Evolutionary conservation across 2,113 vertebrate genomes (phyloP).

Genomic region (Pangasianodon hypophthalmus): DNA sequence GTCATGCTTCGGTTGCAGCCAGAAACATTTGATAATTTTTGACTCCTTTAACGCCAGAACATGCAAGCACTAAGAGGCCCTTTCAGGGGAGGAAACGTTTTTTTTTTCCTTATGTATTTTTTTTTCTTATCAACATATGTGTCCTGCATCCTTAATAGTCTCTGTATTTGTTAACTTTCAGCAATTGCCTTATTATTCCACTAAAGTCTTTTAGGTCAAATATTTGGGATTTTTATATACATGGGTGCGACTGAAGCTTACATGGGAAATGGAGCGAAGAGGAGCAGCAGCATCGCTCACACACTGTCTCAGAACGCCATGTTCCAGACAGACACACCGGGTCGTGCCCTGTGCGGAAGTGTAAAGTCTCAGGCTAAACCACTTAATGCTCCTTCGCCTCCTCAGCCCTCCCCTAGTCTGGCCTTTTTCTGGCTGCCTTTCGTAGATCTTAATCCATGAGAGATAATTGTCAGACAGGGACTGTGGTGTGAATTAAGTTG

Average conservation of each 20-base stretch:
- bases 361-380: constrained; percentile 44
- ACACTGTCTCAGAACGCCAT: constrained; percentile 20
- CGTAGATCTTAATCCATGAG: constrained; percentile 11
- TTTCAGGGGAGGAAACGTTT: constrained; percentile 54
- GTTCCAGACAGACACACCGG: constrained; percentile 45
- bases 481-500: constrained; percentile 10
- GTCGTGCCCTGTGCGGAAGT: constrained; percentile 40
- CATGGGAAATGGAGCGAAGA: constrained; percentile 2
- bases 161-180: constrained; percentile 28
- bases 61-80: constrained; percentile 56
- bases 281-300: constrained; percentile 12
- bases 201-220: constrained; percentile 34
- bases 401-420: constrained; percentile 31
- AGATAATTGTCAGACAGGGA: neutral
- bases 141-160: neutral
- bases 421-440: constrained; percentile 18
- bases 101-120: constrained; percentile 8
- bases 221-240: constrained; percentile 41
- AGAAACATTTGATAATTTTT: constrained; percentile 64
- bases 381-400: constrained; percentile 44
- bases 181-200: constrained; percentile 34
- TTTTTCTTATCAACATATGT: neutral
- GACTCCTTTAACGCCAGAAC: constrained; percentile 53
- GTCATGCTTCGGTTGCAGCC: constrained; percentile 60
- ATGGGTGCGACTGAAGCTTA: constrained; percentile 21